phyloP scores from a whole-genome alignment of 2,797 vertebrate species.

The Enteromius treurensis region DNA sequence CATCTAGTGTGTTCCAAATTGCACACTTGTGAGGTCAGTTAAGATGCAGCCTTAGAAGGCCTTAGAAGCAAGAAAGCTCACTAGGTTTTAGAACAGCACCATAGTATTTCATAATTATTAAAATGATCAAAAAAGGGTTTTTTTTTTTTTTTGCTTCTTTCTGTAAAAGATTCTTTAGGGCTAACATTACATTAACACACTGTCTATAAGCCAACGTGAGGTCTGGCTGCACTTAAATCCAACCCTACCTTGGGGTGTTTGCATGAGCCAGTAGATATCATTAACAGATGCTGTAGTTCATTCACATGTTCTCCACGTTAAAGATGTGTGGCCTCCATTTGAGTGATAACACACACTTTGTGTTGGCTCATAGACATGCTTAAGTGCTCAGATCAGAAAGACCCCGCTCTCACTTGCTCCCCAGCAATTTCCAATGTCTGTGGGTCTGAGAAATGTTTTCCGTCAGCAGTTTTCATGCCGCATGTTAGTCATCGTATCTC shows the following conservation, averaged over 20 bases:
- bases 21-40: background rate
- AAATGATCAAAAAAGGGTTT: slow-evolving; percentile 5
- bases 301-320: slow-evolving; percentile 8
- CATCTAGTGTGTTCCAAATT: background rate
- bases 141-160: slow-evolving; percentile 40
- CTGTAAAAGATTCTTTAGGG: slow-evolving; percentile 37
- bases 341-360: slow-evolving; percentile 35
- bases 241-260: slow-evolving; percentile 16
- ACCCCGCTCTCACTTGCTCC: slow-evolving; percentile 57
- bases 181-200: slow-evolving; percentile 41
- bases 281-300: slow-evolving; percentile 33
- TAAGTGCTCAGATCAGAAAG: slow-evolving; percentile 52
- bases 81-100: slow-evolving; percentile 19
- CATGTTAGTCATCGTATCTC: slow-evolving; percentile 13
- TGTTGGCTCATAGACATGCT: slow-evolving; percentile 63
- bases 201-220: slow-evolving; percentile 50
- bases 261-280: slow-evolving; percentile 32
- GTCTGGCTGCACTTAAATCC: slow-evolving; percentile 27
- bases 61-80: background rate
- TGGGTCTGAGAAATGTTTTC: slow-evolving; percentile 31
- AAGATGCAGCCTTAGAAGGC: background rate
- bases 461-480: slow-evolving; percentile 29
- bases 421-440: slow-evolving; percentile 55
- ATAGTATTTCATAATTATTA: background rate
- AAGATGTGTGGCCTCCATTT: slow-evolving; percentile 18